Conservation (phyloP, 2,888 invertebrate species). For the Drosophila mimetica region DNA sequence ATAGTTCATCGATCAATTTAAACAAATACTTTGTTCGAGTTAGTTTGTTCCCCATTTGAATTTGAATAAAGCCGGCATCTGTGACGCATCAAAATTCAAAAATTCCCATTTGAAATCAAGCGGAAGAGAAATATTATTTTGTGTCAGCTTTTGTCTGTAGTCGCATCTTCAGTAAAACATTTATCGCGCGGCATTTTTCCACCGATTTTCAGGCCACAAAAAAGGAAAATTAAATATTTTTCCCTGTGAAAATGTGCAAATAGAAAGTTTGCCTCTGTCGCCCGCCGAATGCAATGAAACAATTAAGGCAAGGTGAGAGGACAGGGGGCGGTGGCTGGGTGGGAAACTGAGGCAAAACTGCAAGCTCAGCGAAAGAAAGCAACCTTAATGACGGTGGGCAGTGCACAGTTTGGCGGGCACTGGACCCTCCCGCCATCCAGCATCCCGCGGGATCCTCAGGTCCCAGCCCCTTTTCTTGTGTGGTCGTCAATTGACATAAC, state of each 20-base stretch:
- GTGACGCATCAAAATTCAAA: conserved; percentile 5
- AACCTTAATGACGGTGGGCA: conserved; percentile 37
- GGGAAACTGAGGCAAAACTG: conserved; percentile 60
- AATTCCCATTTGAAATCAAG: conserved; percentile 15
- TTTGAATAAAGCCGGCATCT: background rate
- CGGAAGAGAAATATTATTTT: conserved; percentile 32
- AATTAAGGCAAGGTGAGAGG: conserved; percentile 31
- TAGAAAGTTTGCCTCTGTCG: conserved; percentile 55
- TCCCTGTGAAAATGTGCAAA: conserved; percentile 58
- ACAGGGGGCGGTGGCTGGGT: conserved; percentile 21
- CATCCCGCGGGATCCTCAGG: background rate
- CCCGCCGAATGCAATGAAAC: conserved; percentile 37
- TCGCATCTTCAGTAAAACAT: conserved; percentile 20
- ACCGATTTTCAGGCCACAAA: conserved; percentile 22
- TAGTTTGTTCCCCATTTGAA: background rate
- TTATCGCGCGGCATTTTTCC: conserved; percentile 23
- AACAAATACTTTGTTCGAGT: background rate
- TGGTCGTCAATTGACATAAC: conserved; percentile 48
- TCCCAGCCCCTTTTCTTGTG: conserved; percentile 22
- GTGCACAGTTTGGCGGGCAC: conserved; percentile 30
- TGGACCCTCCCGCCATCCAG: no score
- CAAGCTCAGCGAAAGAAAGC: conserved; percentile 57
- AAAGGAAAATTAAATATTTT: conserved; percentile 44
- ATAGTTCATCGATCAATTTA: no score
- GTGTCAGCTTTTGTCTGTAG: background rate